phyloP scores from a whole-genome alignment of 2,797 vertebrate genomes.

The Cynodonichthys magdalenae region DNA sequence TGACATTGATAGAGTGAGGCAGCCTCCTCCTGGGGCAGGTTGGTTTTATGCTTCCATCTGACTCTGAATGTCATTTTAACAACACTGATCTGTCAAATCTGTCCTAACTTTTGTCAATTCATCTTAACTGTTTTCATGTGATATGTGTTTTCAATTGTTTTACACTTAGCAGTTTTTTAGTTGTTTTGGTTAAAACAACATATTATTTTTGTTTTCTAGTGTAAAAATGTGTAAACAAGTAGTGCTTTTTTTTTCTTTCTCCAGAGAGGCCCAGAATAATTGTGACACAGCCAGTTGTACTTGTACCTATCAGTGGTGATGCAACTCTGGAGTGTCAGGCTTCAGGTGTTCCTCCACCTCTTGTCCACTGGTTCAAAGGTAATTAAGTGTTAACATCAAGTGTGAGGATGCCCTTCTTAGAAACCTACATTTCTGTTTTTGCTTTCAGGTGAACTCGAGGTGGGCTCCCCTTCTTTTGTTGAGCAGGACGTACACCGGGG shows the following conservation, averaged over 20 bases:
- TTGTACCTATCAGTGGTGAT: constrained; percentile 81
- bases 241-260: constrained; percentile 1
- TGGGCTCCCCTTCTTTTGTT: constrained; percentile 72
- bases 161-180: constrained; percentile 23
- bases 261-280: constrained; percentile 80
- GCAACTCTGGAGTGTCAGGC: constrained; percentile 84
- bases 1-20: constrained; percentile 48
- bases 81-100: constrained; percentile 54
- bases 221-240: background rate
- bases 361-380: constrained; percentile 91
- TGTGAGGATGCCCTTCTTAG: background rate
- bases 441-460: constrained; percentile 80
- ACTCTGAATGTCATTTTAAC: constrained; percentile 56
- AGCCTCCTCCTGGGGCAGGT: constrained; percentile 44
- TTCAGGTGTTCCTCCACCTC: constrained; percentile 82
- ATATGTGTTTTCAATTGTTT: constrained; percentile 21
- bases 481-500: constrained; percentile 72
- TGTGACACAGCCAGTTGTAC: constrained; percentile 72
- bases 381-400: constrained; percentile 23
- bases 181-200: background rate
- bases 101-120: constrained; percentile 23
- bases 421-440: constrained; percentile 15
- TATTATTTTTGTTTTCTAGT: background rate
- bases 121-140: constrained; percentile 33
- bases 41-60: constrained; percentile 34